Percentiles rank a stretch among this genome's conserved stretches.
phyloP scores from a whole-genome alignment of 2,888 invertebrate genomes.

The Drepana falcataria region DNA sequence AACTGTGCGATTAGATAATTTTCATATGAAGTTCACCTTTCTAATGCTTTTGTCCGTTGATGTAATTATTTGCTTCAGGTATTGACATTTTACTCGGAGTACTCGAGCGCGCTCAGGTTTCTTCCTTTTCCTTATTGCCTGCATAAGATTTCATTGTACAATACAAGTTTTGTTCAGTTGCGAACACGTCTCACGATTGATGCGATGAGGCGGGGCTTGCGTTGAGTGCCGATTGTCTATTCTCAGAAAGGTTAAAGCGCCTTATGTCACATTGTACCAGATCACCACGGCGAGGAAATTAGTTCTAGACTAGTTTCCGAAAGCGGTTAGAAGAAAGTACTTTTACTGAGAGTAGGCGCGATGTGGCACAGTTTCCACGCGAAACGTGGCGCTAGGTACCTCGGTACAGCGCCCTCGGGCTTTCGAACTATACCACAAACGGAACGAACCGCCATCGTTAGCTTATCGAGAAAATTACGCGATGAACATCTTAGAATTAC shows the following conservation, averaged over 20 bases:
- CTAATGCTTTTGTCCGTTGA: background rate
- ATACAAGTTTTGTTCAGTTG: conserved; percentile 13
- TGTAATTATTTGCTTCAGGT: background rate
- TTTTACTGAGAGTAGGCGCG: conserved; percentile 70
- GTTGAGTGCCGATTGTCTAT: conserved; percentile 45
- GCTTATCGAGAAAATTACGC: conserved; percentile 37
- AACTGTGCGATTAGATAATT: too few species aligned
- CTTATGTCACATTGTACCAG: conserved; percentile 44
- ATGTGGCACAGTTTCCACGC: conserved; percentile 75
- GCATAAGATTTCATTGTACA: conserved; percentile 11
- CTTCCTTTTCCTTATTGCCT: background rate
- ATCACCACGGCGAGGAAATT: conserved; percentile 66
- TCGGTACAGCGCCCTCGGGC: conserved; percentile 35
- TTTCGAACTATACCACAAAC: conserved; percentile 55
- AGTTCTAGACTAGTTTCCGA: conserved; percentile 70
- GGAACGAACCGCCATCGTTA: conserved; percentile 31
- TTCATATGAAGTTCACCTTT: background rate
- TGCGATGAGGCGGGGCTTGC: conserved; percentile 24
- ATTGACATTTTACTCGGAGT: background rate
- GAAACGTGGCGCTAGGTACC: conserved; percentile 26
- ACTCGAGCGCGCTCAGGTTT: background rate
- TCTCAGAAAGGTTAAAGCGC: conserved; percentile 48
- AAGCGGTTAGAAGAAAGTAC: conserved; percentile 76
- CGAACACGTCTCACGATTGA: conserved; percentile 33
- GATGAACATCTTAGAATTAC: conserved; percentile 33